Base-by-base conservation (phyloP, 2,113 vertebrate species). In the Poeciliopsis occidentalis region DNA sequence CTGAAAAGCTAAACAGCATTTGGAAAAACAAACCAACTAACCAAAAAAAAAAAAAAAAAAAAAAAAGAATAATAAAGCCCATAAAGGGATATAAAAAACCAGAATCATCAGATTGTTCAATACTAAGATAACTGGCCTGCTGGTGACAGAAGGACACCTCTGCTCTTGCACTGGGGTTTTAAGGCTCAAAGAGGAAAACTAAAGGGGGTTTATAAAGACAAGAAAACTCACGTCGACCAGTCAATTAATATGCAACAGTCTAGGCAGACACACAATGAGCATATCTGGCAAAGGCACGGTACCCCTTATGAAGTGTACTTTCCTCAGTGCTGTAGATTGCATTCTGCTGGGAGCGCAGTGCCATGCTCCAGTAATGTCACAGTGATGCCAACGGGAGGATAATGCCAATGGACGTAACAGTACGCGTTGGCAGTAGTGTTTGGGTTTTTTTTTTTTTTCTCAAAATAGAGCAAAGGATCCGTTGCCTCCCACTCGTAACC, bases 321-420 rank as follows among this genome's bases (percentile, higher is more conserved):
- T 81, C 73, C 76, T 62, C 70, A 47, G 84, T 61, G 70, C 67
- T 10, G n/a, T 47, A 66, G 73, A 83, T 72, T 74, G 80, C 67
- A 29, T 75, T 76, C 69, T 70, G 64, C 69, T 64, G 76, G 69
- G 78, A 80, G 74, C 71, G n/a, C 15, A 79, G 83, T 8, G 67
- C 76, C 77, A 1, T 41, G 41, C 80, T 82, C 77, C 60, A 62
- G 87, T 88, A 88, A 90, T 76, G 88, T 92, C 89, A 91, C 89
- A 91, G 87, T 87, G 86, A 79, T 71, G 82, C 85, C 86, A 88
- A 88, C 66, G 67, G 67, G 80, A 74, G 73, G 74, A 84, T 85
- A 85, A 92, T 88, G 86, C 89, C 88, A 89, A 88, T 75, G 78
- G 80, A 75, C 80, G 83, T 79, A 89, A 90, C 88, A 88, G 87